These are phyloP conservation scores for Marasmarcha lunaedactyla DNA, from an alignment of 2,888 invertebrate genomes.

Conservation along the genomic window DNA sequence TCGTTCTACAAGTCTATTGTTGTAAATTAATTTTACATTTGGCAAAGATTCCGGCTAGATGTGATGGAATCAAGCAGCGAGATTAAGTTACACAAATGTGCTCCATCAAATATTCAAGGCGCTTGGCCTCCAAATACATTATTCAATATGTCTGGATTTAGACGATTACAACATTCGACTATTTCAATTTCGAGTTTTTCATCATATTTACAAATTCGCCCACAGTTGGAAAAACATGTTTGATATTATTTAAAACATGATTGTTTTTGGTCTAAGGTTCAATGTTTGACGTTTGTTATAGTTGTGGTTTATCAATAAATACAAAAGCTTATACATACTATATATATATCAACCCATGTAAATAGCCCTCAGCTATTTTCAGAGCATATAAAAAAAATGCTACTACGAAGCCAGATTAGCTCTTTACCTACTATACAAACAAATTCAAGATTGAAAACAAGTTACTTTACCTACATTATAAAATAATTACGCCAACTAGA, in stretches of 20 bases:
- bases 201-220: constrained; percentile 38
- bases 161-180: constrained; percentile 48
- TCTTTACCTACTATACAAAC: too few relatives aligned
- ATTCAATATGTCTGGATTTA: constrained; percentile 54
- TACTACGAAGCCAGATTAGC: too few relatives aligned
- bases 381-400: too few relatives aligned
- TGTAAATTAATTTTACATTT: neutral
- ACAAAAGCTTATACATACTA: too few relatives aligned
- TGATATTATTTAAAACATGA: constrained; percentile 33
- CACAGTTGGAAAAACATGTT: constrained; percentile 33
- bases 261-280: constrained; percentile 22
- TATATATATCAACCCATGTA: too few relatives aligned
- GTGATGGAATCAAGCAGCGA: constrained; percentile 21
- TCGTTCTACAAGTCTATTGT: too few relatives aligned
- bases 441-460: too few relatives aligned
- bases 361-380: too few relatives aligned
- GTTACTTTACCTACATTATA: too few relatives aligned
- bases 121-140: constrained; percentile 36
- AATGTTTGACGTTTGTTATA: constrained; percentile 2
- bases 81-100: constrained; percentile 25
- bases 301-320: too few relatives aligned
- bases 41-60: neutral
- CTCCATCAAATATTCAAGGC: constrained; percentile 24
- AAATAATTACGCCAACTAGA: too few relatives aligned
- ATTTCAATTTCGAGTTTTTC: constrained; percentile 42